Base-by-base conservation (phyloP, 2,113 vertebrate genomes). In the Gymnarchus niloticus region DNA sequence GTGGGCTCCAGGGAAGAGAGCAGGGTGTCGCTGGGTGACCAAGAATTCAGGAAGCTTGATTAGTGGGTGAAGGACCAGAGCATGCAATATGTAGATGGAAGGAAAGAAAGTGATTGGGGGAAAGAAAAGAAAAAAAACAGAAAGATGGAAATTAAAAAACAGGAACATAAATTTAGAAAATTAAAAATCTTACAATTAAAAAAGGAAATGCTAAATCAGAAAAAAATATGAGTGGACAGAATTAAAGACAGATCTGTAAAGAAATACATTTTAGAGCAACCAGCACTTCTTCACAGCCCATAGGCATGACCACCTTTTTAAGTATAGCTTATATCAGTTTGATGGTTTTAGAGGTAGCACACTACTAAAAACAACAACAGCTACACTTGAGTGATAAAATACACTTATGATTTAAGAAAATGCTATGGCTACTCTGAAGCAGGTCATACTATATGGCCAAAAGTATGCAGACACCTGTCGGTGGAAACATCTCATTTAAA, bases 41-140 rank as follows among this genome's bases (percentile, higher is more conserved):
- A 95, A 95, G 94, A 95, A 95, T 94, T 95, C 92, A 95, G 92
- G 94, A 93, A 94, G 94, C 94, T 95, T 94, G 93, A 92, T 95
- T 95, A 95, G 94, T 91, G 90, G 88, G 83, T 78, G 89, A 90
- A 91, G 91, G 88, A 92, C 85, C 90, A 90, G 90, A 90, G 93
- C 90, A 94, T 88, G 93, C 88, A 94, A 89, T 87, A 93, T 88
- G 91, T 88, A 91, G 91, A 91, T 78, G 83, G 28, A 81, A 2
- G 73, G 56, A 7, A 84, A 41, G 19, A 25, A 37, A 89, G 89
- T 84, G 92, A 89, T 90, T 89, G 90, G 88, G 87, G 90, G 81
- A 89, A 88, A 90, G 88, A 90, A 85, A 89, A 88, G 82, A 86
- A 48, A 21, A 76, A 85, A 87, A 81, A 88, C 41, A 83, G 25